phyloP scores from a whole-genome alignment of 2,113 vertebrate species.

The Actenoides lindsayi region DNA sequence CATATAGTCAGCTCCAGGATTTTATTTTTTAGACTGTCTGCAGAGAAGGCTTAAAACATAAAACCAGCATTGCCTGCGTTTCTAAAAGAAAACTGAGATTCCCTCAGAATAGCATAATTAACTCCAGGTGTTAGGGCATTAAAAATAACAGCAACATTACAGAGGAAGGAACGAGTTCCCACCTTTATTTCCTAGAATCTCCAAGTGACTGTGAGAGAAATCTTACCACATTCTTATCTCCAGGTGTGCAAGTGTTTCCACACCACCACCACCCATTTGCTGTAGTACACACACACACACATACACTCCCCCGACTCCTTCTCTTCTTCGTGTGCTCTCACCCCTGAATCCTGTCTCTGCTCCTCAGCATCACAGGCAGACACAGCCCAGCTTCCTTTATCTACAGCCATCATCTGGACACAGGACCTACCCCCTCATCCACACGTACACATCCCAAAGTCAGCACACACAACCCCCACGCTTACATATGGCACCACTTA shows the following conservation, averaged over 20 bases:
- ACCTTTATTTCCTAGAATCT: neutral
- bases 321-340: neutral
- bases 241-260: neutral
- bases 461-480: neutral
- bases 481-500: neutral
- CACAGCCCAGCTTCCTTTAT: neutral
- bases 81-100: neutral
- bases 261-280: neutral
- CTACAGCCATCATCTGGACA: fast-evolving
- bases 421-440: neutral
- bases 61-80: neutral
- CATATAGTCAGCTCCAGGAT: neutral
- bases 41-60: neutral
- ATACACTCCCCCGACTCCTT: neutral
- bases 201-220: neutral
- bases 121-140: neutral
- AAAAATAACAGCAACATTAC: neutral
- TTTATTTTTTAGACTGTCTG: neutral
- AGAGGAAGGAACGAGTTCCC: neutral
- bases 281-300: neutral
- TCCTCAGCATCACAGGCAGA: neutral
- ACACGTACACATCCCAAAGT: fast-evolving
- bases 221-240: neutral
- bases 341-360: neutral
- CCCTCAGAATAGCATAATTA: neutral